Evolutionary conservation across 2,888 invertebrate species (phyloP).

Genomic region (Belgica antarctica): DNA sequence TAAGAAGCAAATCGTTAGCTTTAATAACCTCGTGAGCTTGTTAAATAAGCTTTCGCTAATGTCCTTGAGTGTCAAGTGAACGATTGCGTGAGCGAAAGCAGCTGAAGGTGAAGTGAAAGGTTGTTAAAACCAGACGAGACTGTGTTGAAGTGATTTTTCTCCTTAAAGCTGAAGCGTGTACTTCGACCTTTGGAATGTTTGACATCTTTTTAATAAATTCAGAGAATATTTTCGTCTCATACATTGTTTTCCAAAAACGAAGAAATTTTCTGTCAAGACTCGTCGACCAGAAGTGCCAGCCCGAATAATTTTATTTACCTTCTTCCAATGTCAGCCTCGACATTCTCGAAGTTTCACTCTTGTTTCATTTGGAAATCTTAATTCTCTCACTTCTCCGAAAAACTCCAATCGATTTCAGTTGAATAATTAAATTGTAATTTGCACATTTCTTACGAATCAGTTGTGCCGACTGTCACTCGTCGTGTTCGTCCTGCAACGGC

Average conservation of each 20-base stretch:
- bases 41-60: not conserved
- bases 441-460: slow-evolving; percentile 53
- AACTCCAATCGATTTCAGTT: slow-evolving; percentile 1
- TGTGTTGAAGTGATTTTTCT: too few relatives aligned
- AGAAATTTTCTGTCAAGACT: too few relatives aligned
- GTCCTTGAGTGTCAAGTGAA: not conserved
- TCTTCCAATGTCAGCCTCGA: not conserved
- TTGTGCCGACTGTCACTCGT: slow-evolving; percentile 74
- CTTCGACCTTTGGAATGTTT: too few relatives aligned
- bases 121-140: too few relatives aligned
- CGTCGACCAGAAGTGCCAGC: too few relatives aligned
- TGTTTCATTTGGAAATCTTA: too few relatives aligned
- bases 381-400: too few relatives aligned
- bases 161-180: too few relatives aligned
- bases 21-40: not conserved
- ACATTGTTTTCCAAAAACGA: too few relatives aligned
- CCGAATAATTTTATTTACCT: not conserved
- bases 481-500: slow-evolving; percentile 79
- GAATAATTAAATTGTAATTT: slow-evolving; percentile 11
- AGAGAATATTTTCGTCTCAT: too few relatives aligned
- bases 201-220: too few relatives aligned
- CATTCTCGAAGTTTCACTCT: not conserved
- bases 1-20: not conserved
- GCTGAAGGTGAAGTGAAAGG: too few relatives aligned
- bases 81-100: not conserved